These are phyloP conservation scores for Alligator mississippiensis DNA, from an alignment of 2,113 vertebrate genomes.

Conservation along the genomic window DNA sequence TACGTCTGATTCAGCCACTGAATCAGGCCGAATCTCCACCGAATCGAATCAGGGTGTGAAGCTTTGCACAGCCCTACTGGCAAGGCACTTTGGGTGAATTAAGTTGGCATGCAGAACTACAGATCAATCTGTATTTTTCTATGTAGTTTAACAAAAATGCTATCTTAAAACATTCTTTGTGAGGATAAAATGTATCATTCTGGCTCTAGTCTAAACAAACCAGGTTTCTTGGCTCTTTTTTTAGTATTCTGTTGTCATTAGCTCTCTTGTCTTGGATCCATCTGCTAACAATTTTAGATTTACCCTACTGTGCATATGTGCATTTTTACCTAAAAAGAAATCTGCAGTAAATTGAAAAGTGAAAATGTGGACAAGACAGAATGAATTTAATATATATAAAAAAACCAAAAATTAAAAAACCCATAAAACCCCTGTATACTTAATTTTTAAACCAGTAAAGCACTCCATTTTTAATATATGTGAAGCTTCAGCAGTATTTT, in stretches of 20 bases:
- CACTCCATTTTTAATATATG: not conserved
- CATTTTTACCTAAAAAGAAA: not conserved
- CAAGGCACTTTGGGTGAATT: not conserved
- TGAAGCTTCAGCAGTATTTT: not conserved
- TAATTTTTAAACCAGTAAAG: not conserved
- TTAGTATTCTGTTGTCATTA: not conserved
- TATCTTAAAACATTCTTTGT: not conserved
- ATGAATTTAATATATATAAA: not conserved
- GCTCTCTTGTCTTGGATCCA: not conserved
- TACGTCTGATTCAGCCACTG: no score
- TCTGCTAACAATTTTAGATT: not conserved
- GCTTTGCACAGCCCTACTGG: no score
- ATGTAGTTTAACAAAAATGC: not conserved
- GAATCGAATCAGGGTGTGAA: no score
- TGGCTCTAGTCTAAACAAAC: not conserved
- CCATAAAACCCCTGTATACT: not conserved
- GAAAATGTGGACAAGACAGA: not conserved
- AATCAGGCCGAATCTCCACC: no score
- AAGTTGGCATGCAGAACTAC: not conserved
- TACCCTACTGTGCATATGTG: not conserved
- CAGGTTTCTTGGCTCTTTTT: not conserved
- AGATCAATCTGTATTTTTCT: not conserved
- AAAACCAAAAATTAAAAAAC: no score
- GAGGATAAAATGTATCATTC: not conserved
- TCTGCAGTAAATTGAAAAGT: not conserved